Base-by-base conservation (phyloP, 2,888 invertebrate species). In the Alentia gelatinosa region DNA sequence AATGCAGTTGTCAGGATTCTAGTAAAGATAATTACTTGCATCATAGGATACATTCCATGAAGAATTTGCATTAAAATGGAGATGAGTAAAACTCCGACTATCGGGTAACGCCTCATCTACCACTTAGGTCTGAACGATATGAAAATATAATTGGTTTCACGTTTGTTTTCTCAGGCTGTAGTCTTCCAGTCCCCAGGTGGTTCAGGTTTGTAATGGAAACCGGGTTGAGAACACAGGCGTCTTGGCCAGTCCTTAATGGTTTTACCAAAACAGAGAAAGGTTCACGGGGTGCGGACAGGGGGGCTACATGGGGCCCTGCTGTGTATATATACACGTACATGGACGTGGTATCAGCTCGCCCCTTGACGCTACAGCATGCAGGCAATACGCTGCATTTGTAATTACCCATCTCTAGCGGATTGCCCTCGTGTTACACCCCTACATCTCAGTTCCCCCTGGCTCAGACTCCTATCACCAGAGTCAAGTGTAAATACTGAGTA, bases 191-290 rank as follows among this genome's bases (percentile, higher is more conserved):
- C 68, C 26, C 68, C 68, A 68, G 68, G 26, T 68, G 68, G 68
- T 30, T 68, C n/a, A 12, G 12, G 30, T 68, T 68, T 26, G 68
- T 68, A 68, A 68, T 30, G 3, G 26, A 30, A 68, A 26, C 26
- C 68, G 12, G 3, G 26, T 30, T 30, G 19, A 26, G 26, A 30
- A 12, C 30, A n/a, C 68, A 12, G 30, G 30, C 12, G 3, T 26
- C 12, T 12, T 12, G 4, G 30, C 68, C 12, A 26, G 33, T 1
- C 33, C 5, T 4, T 68, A 68, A 68, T 68, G 68, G 68, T 68
- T 68, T 68, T 68, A 68, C 68, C 68, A 68, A 68, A 68, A 68
- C 68, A 68, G 68, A 12, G n/a, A 68, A 68, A 68, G 33, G 68
- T 26, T 9, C 68, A 68, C 30, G 30, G 30, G 68, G 68, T 68